Conservation (phyloP, 2,797 vertebrate species). For the Chiroxiphia lanceolata region DNA sequence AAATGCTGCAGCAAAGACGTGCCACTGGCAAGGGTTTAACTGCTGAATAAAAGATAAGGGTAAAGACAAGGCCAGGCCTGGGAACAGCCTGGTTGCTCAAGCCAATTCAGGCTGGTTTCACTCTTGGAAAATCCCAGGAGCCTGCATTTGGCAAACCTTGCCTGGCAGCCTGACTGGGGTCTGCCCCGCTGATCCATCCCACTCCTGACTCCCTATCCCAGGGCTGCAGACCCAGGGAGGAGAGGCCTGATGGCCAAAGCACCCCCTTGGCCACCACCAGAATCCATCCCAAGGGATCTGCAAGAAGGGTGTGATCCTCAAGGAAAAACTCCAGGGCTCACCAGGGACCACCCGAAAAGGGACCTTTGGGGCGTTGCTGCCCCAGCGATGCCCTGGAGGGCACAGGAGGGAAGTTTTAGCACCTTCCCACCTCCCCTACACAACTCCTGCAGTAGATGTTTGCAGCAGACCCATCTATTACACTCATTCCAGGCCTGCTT, state of each 20-base stretch:
- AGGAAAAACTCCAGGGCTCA: background rate
- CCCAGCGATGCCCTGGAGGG: background rate
- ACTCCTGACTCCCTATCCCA: background rate
- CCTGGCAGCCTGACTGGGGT: background rate
- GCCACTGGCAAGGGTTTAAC: background rate
- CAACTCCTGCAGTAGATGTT: background rate
- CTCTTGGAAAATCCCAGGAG: background rate
- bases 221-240: background rate
- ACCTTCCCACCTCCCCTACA: background rate
- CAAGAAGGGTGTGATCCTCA: fast-evolving
- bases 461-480: background rate
- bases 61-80: background rate
- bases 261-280: background rate
- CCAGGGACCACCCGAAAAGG: background rate
- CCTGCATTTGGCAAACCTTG: background rate
- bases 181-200: background rate
- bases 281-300: background rate
- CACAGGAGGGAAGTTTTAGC: fast-evolving
- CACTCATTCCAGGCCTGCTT: background rate
- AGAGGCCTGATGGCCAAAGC: background rate
- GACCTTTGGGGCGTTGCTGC: background rate
- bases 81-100: background rate
- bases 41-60: conserved; percentile 32
- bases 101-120: background rate
- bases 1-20: background rate